Conservation (phyloP, 1,140 invertebrate genomes). For the Philopotamus ludificatus region DNA sequence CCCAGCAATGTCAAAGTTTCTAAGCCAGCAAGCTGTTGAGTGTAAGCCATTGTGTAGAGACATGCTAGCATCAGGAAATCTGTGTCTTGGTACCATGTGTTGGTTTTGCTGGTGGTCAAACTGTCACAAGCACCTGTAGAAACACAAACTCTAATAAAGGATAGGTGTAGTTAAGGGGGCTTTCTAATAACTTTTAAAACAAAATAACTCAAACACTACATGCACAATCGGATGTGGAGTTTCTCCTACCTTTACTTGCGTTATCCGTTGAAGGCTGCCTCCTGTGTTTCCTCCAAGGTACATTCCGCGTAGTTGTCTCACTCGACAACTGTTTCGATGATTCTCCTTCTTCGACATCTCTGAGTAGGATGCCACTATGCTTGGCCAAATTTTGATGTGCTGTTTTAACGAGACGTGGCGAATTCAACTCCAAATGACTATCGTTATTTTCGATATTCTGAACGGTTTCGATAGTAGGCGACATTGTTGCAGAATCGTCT, state of each 20-base stretch:
- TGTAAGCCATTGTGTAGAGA: constrained; percentile 64
- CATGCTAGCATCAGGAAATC: constrained; percentile 63
- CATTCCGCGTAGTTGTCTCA: constrained; percentile 46
- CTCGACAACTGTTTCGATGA: constrained; percentile 50
- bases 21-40: constrained; percentile 61
- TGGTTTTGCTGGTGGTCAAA: constrained; percentile 50
- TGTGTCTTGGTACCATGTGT: constrained; percentile 58
- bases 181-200: constrained; percentile 3
- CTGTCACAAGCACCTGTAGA: constrained; percentile 40
- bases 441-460: constrained; percentile 43
- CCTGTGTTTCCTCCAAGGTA: constrained; percentile 36
- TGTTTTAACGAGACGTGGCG: constrained; percentile 53
- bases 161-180: constrained; percentile 4
- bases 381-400: constrained; percentile 53
- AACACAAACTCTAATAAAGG: constrained; percentile 31
- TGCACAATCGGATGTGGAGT: constrained; percentile 45
- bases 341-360: constrained; percentile 45
- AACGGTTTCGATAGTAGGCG: constrained; percentile 41
- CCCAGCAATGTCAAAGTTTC: constrained; percentile 68
- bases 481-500: constrained; percentile 43
- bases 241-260: constrained; percentile 37
- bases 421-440: constrained; percentile 47
- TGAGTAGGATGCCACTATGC: constrained; percentile 49
- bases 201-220: constrained; percentile 44
- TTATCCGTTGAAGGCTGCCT: constrained; percentile 25